Conservation (phyloP, 2,113 vertebrate species). For the Apistogramma diplotaenia region DNA sequence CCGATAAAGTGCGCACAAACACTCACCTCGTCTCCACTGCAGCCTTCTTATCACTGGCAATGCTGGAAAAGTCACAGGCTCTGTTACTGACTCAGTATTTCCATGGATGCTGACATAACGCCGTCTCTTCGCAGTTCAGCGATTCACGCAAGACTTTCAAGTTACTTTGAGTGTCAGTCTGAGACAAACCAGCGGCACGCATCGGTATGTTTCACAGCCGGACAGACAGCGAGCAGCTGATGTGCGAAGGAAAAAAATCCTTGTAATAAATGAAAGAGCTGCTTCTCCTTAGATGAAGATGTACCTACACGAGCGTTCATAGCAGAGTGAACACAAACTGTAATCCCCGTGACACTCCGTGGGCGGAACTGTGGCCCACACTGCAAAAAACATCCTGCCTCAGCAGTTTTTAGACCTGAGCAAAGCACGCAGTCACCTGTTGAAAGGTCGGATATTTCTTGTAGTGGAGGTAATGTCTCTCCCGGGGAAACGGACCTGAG, state of each 20-base stretch:
- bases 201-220: neutral
- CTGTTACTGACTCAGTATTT: neutral
- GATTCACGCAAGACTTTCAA: neutral
- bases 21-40: conserved; percentile 46
- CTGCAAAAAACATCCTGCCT: neutral
- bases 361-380: conserved; percentile 57
- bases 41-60: neutral
- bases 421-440: accelerated
- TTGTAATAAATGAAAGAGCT: neutral
- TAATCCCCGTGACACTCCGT: conserved; percentile 48
- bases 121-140: neutral
- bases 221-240: neutral
- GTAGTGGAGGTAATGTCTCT: neutral
- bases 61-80: neutral
- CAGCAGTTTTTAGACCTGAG: accelerated
- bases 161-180: neutral
- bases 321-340: neutral
- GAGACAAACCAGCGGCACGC: neutral
- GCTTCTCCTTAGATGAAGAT: neutral
- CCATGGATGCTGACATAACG: conserved; percentile 27
- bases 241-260: neutral
- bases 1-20: conserved; percentile 45
- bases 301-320: neutral
- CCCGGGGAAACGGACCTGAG: neutral
- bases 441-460: neutral